Percentiles rank a stretch among this genome's conserved stretches.
phyloP scores from a whole-genome alignment of 2,888 invertebrate species.

The Plutella xylostella region DNA sequence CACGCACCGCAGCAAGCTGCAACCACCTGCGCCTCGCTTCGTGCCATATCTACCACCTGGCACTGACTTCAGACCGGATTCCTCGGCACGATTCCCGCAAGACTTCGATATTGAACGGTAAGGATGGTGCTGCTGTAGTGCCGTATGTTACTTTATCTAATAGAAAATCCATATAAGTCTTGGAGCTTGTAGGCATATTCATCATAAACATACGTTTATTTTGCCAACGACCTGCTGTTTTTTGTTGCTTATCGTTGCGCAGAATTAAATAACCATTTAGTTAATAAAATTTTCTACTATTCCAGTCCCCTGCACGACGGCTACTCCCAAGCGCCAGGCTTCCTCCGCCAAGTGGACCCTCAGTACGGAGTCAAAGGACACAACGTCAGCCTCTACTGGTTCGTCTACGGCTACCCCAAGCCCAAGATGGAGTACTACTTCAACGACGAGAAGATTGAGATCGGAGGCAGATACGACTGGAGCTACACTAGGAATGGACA shows the following conservation, averaged over 20 bases:
- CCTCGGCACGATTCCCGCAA: constrained; percentile 89
- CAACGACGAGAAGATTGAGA: constrained; percentile 84
- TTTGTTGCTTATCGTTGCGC: too few relatives aligned
- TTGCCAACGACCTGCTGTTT: too few relatives aligned
- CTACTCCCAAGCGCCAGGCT: constrained; percentile 86
- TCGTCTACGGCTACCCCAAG: constrained; percentile 96
- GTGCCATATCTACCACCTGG: constrained; percentile 84
- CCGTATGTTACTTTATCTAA: too few relatives aligned
- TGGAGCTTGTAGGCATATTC: too few relatives aligned
- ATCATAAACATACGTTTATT: too few relatives aligned
- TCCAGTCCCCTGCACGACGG: constrained; percentile 86
- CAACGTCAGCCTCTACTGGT: constrained; percentile 91
- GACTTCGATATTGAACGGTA: constrained; percentile 91
- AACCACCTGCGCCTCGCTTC: constrained; percentile 83
- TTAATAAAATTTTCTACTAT: too few relatives aligned
- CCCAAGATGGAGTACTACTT: constrained; percentile 92
- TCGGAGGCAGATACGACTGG: constrained; percentile 86
- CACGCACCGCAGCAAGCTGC: constrained; percentile 82
- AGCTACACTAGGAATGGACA: constrained; percentile 92
- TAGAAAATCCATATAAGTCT: too few relatives aligned
- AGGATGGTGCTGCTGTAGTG: too few relatives aligned
- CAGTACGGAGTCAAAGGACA: constrained; percentile 95
- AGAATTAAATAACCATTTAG: too few relatives aligned
- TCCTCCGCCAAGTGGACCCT: constrained; percentile 88
- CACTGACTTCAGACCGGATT: constrained; percentile 86